Evolutionary conservation across 2,113 vertebrate species (phyloP), one percentile per base, ranked within the genome.

Genomic region (Coryphaenoides rupestris): DNA sequence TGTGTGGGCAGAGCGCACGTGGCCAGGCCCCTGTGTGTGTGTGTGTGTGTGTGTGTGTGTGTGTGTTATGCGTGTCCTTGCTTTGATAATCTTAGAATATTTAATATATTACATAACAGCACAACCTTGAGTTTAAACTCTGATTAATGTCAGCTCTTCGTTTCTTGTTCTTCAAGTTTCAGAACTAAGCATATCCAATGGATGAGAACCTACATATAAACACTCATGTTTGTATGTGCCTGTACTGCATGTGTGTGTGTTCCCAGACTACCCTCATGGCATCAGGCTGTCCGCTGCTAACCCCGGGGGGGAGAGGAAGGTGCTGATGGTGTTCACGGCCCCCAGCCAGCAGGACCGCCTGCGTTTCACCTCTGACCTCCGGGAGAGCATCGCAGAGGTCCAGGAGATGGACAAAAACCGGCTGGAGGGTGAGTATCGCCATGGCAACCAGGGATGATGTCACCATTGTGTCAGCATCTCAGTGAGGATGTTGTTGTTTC

Each of bases 331-430:
- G 60, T 95, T 97, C 85, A 94, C 92, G 0, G 95, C 95, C 0
- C 95, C 95, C 0, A 95, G 95, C 75, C 92, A 94, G 73, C 95
- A 95, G 83, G 95, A 97, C 86, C 89, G 94, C 10, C 87, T 91
- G 0, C 93, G 95, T 45, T 96, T 97, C 72, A 93, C 94, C 66
- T 94, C 89, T 0, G 95, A 97, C 88, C 90, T 97, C 50, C 86
- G 94, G 0, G 95, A 96, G 76, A 95, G 94, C 70, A 91, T 96
- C 16, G 93, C 95, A 0, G 95, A 96, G 81, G 94, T 96, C 57
- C 93, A 94, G 84, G 95, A 96, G 80, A 96, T 96, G 95, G 95
- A 96, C 87, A 97, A 96, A 76, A 95, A 96, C 87, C 77, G 95
- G 0, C 92, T 97, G 76, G 95, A 97, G 80, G 93, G 95, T 96